Conservation (phyloP, 2,888 invertebrate genomes). For the Lepidonotus clava region DNA sequence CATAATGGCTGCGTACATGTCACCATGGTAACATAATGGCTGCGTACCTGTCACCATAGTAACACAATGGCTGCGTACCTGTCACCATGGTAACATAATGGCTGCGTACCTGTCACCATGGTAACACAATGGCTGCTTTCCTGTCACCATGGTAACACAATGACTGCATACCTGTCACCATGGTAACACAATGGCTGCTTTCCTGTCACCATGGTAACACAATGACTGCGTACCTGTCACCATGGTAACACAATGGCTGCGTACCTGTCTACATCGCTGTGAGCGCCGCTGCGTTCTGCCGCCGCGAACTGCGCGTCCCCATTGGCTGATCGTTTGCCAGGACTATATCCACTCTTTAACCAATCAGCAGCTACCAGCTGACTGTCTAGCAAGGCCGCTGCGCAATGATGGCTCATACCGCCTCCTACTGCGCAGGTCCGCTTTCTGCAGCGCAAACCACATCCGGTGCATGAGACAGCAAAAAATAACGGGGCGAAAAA, state of each 20-base stretch:
- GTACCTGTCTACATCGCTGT: slow-evolving; percentile 30
- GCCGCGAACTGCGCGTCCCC: slow-evolving; percentile 34
- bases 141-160: not conserved
- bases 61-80: no score
- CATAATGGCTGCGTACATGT: no score
- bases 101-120: not conserved
- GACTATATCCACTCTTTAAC: slow-evolving; percentile 55
- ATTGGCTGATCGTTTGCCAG: slow-evolving; percentile 58
- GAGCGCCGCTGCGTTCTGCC: slow-evolving; percentile 24
- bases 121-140: not conserved
- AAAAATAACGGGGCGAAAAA: not conserved
- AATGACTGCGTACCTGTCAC: slow-evolving; percentile 9
- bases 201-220: not conserved
- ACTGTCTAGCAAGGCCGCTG: slow-evolving; percentile 50
- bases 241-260: slow-evolving; percentile 20
- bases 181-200: not conserved
- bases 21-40: no score
- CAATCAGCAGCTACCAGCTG: slow-evolving; percentile 49
- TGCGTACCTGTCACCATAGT: no score
- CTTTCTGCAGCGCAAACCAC: slow-evolving; percentile 58
- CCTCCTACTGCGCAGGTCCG: slow-evolving; percentile 60
- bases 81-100: no score
- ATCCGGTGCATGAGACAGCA: slow-evolving; percentile 22
- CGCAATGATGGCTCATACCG: slow-evolving; percentile 61
- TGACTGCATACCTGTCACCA: not conserved